Conservation (phyloP, 2,888 invertebrate species). For the Stomorhina lunata region DNA sequence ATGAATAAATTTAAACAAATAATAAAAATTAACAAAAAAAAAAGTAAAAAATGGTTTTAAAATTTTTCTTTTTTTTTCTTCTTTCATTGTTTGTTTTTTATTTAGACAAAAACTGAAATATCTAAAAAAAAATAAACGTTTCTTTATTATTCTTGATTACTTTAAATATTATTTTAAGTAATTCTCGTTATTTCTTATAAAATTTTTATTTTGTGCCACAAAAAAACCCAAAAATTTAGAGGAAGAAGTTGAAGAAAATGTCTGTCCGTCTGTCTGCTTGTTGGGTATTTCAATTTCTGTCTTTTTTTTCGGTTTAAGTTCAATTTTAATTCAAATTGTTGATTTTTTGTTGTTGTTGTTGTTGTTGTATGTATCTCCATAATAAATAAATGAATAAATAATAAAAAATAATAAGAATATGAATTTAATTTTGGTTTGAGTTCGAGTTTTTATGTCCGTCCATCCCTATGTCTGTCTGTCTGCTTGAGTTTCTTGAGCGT, state of each 20-base stretch:
- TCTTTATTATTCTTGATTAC: background rate
- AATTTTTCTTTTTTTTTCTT: background rate
- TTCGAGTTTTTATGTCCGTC: background rate
- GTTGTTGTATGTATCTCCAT: too few species aligned
- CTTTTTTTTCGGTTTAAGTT: constrained; percentile 3
- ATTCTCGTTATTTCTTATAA: background rate
- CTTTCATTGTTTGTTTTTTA: background rate
- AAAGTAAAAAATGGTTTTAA: background rate
- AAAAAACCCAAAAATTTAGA: too few species aligned
- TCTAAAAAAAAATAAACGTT: background rate
- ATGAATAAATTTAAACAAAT: background rate
- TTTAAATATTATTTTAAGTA: constrained; percentile 5
- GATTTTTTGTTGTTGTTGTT: too few species aligned
- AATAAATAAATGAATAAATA: background rate
- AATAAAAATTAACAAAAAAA: background rate
- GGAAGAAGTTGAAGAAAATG: constrained; percentile 10
- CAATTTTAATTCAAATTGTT: constrained; percentile 28
- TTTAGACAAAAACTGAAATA: background rate
- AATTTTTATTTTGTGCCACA: constrained; percentile 23
- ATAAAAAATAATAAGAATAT: constrained; percentile 31
- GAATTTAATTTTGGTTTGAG: background rate
- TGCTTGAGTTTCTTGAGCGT: constrained; percentile 34
- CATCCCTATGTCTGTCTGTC: background rate
- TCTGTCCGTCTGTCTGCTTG: background rate
- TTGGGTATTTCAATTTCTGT: too few species aligned